A percentile compares a stretch with the other conserved stretches of the same genome.
Conservation (phyloP, 1,140 invertebrate genomes). For the Triops longicaudatus region DNA sequence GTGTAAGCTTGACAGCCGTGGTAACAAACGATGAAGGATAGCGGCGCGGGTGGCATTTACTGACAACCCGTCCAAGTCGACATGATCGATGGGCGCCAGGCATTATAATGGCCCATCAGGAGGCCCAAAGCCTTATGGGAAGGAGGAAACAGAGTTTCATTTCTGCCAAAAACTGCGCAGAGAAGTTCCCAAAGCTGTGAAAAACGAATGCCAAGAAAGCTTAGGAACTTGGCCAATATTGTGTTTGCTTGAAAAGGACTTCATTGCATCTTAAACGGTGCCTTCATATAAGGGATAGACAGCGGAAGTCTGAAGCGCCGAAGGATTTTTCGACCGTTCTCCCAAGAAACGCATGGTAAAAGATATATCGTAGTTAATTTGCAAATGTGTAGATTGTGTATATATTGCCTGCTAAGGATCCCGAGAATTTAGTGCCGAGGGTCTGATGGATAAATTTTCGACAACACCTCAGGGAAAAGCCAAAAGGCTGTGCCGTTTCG, state of each 20-base stretch:
- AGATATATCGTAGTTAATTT: no score
- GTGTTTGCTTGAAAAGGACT: not conserved
- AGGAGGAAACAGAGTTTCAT: not conserved
- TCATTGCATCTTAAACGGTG: slow-evolving; percentile 1
- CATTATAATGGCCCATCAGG: slow-evolving; percentile 15
- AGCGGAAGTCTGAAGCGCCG: no score
- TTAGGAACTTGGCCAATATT: slow-evolving; percentile 4
- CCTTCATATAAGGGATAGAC: not conserved
- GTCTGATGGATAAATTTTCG: not conserved
- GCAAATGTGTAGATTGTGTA: no score
- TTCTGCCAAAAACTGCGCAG: not conserved
- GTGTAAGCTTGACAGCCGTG: slow-evolving; percentile 9
- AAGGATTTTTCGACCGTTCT: no score
- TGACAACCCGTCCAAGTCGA: slow-evolving; percentile 4
- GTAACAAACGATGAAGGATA: slow-evolving; percentile 15
- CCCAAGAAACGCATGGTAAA: no score
- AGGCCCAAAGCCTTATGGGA: slow-evolving; percentile 2
- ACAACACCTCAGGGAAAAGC: not conserved
- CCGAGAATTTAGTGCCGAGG: no score
- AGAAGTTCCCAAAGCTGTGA: not conserved
- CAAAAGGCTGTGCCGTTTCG: not conserved
- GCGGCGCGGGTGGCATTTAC: slow-evolving; percentile 13
- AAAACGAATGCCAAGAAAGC: not conserved
- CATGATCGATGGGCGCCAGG: slow-evolving; percentile 13
- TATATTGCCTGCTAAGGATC: no score